phyloP scores from a whole-genome alignment of 2,888 invertebrate species.

The Cremastobaeus sp. region DNA sequence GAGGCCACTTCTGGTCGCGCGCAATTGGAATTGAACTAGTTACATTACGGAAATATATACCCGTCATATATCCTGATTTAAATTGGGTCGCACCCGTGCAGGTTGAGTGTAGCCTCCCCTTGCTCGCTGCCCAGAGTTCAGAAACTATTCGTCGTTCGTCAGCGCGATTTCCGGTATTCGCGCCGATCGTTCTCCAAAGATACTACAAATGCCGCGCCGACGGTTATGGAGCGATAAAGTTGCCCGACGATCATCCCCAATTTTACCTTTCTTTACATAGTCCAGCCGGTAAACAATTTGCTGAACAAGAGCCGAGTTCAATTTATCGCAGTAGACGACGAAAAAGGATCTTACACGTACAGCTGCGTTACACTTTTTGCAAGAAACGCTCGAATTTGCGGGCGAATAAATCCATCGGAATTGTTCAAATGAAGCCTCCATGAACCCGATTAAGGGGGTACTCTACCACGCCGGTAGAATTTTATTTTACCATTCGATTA shows the following conservation, averaged over 20 bases:
- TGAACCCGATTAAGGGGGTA: conserved; percentile 45
- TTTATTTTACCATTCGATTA: no score
- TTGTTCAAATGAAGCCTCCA: no score
- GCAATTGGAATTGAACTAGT: conserved; percentile 68
- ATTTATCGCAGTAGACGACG: conserved; percentile 36
- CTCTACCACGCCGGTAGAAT: no score
- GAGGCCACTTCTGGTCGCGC: conserved; percentile 37
- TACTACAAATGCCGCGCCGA: conserved; percentile 55
- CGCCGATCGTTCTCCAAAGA: conserved; percentile 58
- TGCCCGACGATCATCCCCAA: conserved; percentile 9
- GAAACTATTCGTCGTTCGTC: conserved; percentile 65
- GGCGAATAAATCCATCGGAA: conserved; percentile 24
- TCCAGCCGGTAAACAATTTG: not conserved
- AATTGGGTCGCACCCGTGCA: conserved; percentile 67
- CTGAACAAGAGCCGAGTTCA: not conserved
- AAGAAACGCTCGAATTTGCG: not conserved
- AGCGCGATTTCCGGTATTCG: conserved; percentile 57
- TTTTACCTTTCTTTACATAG: conserved; percentile 34
- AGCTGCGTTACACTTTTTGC: conserved; percentile 19
- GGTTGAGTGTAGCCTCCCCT: not conserved
- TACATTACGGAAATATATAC: conserved; percentile 68
- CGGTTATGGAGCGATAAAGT: conserved; percentile 53
- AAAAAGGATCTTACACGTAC: no score
- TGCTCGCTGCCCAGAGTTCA: conserved; percentile 59
- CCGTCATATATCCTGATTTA: conserved; percentile 71